Conservation (phyloP, 2,113 vertebrate genomes). For the Tetrax tetrax region DNA sequence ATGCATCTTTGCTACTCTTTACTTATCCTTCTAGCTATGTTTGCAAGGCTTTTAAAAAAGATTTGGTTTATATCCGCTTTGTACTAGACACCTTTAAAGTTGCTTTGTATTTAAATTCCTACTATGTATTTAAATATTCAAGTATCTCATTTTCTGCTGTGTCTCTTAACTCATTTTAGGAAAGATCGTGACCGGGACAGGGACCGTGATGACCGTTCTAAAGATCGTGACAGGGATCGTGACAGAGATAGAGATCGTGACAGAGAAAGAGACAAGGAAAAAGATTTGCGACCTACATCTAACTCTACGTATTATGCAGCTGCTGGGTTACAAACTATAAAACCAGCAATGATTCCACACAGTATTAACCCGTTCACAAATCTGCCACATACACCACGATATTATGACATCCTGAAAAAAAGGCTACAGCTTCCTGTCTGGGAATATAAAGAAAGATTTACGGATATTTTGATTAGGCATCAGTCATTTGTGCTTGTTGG, state of each 20-base stretch:
- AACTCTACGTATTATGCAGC: slow-evolving; percentile 74
- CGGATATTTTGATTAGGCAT: slow-evolving; percentile 87
- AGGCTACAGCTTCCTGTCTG: slow-evolving; percentile 93
- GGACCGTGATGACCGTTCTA: slow-evolving; percentile 84
- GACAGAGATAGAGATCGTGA: slow-evolving; percentile 88
- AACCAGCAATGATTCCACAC: slow-evolving; percentile 87
- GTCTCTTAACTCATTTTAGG: slow-evolving; percentile 69
- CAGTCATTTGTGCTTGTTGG: slow-evolving; percentile 95
- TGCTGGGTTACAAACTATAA: slow-evolving; percentile 77
- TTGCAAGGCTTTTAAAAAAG: neutral
- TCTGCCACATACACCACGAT: slow-evolving; percentile 92
- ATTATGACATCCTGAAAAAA: slow-evolving; percentile 94
- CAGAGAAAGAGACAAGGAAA: slow-evolving; percentile 89
- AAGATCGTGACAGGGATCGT: slow-evolving; percentile 85
- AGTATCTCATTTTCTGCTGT: neutral
- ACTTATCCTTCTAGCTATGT: neutral
- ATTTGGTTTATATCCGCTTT: neutral
- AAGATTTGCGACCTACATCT: slow-evolving; percentile 78
- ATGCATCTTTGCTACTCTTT: neutral
- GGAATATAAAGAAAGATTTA: slow-evolving; percentile 95
- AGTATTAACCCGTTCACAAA: slow-evolving; percentile 94
- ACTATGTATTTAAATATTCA: neutral
- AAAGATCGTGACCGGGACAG: slow-evolving; percentile 92
- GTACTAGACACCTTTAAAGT: neutral
- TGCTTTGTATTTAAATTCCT: neutral